Evolutionary conservation across 1,140 invertebrate genomes (phyloP), one percentile per base, ranked within the genome.

Genomic region (Eupristina koningsbergeri): DNA sequence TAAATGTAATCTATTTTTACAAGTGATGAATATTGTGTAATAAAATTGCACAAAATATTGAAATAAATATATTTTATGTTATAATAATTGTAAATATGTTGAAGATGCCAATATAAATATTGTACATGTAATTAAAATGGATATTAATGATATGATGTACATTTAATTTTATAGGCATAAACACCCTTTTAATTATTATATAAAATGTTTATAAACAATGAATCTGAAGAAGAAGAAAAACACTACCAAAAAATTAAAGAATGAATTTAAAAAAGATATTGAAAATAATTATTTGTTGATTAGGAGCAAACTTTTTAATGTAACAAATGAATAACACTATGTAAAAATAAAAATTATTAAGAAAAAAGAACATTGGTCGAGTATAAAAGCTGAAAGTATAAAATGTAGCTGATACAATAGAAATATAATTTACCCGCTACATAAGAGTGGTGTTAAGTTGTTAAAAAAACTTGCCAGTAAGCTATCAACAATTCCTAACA

Each of bases 391-490:
- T 22, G 9, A 71, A 71, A 26, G 19, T 39, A 41, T 26, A 5
- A 71, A 58, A 58, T 39, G 74, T 76, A 76, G 74, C 74, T 39
- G 76, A 45, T 78, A 63, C 76, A 63, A 78, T 76, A 50, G 50
- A 36, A 36, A 61, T 36, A 76, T 39, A 39, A 45, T 64, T 78
- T 78, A 78, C 58, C 76, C 0, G 76, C 39, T 78, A 78, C 76
- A 78, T 45, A 34, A n/a, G 5, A 58, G n/a, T 34, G 31, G 8
- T 13, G 1, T 50, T 74, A 11, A 11, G 15, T 50, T 31, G 15
- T 15, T 29, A 0, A 31, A 50, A 31, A 50, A 50, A 74, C 34
- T 73, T 73, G 41, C 26, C 69, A 74, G 29, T 6, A 6, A 77
- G 31, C 1, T 13, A 41, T 58, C 6, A 2, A 29, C 3, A 29